Evolutionary conservation across 2,797 vertebrate species (phyloP).

Genomic region (Adrianichthys oophorus): DNA sequence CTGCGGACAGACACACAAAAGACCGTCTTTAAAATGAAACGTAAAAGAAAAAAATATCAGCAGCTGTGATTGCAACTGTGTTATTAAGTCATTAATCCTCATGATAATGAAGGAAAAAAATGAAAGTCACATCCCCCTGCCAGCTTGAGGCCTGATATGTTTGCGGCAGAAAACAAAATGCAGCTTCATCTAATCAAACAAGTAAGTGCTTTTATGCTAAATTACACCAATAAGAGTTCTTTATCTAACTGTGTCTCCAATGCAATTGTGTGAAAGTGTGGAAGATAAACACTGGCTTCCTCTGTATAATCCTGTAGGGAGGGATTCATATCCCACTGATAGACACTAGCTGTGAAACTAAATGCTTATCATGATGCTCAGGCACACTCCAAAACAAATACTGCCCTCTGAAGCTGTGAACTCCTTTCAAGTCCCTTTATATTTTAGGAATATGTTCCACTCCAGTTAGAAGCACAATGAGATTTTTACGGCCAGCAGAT

Average conservation of each 20-base stretch:
- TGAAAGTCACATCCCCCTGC: constrained; percentile 45
- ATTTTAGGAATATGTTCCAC: constrained; percentile 14
- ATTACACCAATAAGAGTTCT: constrained; percentile 56
- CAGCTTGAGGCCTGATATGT: constrained; percentile 16
- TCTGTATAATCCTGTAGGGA: constrained; percentile 65
- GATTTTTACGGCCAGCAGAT: constrained; percentile 6
- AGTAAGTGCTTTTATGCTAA: constrained; percentile 42
- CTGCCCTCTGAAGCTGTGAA: constrained; percentile 35
- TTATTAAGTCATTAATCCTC: constrained; percentile 61
- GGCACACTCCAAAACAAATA: constrained; percentile 61
- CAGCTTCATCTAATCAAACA: constrained; percentile 42
- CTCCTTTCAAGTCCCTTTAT: constrained; percentile 7
- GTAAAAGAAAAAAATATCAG: constrained; percentile 10
- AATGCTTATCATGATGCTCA: constrained; percentile 65
- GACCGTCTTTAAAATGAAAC: constrained; percentile 22
- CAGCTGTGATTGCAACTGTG: constrained; percentile 34
- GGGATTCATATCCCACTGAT: constrained; percentile 66
- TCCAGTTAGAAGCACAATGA: constrained; percentile 22
- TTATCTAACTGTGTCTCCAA: constrained; percentile 36
- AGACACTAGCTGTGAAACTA: constrained; percentile 68
- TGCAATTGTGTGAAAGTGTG: constrained; percentile 34
- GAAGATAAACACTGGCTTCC: constrained; percentile 72
- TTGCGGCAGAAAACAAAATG: constrained; percentile 18
- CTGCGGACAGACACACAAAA: constrained; percentile 64
- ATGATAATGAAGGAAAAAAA: constrained; percentile 39